These are phyloP conservation scores for Cylindroiulus punctatus DNA, from an alignment of 2,888 invertebrate species.

Conservation along the genomic window DNA sequence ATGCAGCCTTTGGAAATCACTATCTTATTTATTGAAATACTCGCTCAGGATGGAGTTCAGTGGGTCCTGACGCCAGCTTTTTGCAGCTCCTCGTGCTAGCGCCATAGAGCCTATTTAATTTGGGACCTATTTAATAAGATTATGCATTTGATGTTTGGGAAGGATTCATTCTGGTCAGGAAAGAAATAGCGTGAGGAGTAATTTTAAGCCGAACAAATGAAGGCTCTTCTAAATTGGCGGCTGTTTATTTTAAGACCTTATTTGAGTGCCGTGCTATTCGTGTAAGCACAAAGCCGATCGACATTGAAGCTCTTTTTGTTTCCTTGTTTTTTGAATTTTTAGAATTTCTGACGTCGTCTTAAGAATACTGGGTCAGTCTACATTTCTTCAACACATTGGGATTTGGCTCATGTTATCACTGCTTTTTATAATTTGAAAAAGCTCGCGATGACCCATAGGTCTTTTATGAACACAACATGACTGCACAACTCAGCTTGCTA, in stretches of 20 bases:
- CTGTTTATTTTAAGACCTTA: constrained; percentile 36
- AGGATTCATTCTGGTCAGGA: not conserved
- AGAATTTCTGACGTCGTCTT: not conserved
- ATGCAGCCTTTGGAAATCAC: not conserved
- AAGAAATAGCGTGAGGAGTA: not conserved
- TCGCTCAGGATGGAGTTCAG: not conserved
- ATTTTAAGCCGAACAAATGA: constrained; percentile 9
- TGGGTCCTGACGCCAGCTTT: not conserved
- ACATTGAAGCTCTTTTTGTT: constrained; percentile 26
- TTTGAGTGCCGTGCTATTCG: constrained; percentile 19
- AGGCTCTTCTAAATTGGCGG: constrained; percentile 9
- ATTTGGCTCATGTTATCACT: too few relatives aligned
- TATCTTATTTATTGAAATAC: not conserved
- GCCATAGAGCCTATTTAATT: not conserved
- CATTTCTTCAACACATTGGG: not conserved
- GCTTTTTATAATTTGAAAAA: too few relatives aligned
- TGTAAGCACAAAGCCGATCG: constrained; percentile 1
- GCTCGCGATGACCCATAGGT: too few relatives aligned
- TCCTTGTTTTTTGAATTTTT: constrained; percentile 34
- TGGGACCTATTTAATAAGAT: not conserved
- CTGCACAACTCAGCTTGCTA: too few relatives aligned
- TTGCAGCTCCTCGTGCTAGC: not conserved
- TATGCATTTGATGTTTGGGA: not conserved
- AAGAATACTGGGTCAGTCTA: not conserved
- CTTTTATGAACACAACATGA: too few relatives aligned